phyloP scores from a whole-genome alignment of 2,113 vertebrate species.

The Jaculus jaculus region DNA sequence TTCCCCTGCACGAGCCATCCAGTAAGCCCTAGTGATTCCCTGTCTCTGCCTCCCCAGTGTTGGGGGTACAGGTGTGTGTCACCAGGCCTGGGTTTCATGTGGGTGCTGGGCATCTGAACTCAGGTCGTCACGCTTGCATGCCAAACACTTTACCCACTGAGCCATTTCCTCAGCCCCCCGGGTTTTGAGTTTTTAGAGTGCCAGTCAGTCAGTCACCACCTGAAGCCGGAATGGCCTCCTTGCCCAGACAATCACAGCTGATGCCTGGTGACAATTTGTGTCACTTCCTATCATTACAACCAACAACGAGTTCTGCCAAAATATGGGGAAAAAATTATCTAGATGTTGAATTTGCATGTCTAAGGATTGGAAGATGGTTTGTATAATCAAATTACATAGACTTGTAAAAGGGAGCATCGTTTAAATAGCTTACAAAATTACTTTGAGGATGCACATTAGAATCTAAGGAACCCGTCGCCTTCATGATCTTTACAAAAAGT shows the following conservation, averaged over 20 bases:
- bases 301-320: background rate
- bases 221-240: background rate
- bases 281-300: background rate
- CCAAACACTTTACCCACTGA: too few species aligned
- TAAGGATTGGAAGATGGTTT: slow-evolving; percentile 60
- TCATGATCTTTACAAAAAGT: slow-evolving; percentile 62
- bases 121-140: too few species aligned
- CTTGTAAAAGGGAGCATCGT: slow-evolving; percentile 57
- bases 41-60: too few species aligned
- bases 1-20: too few species aligned
- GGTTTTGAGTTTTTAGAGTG: background rate
- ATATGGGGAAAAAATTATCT: slow-evolving; percentile 42
- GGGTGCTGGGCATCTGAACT: too few species aligned
- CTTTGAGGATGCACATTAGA: slow-evolving; percentile 61
- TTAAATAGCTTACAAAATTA: slow-evolving; percentile 75
- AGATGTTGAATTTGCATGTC: slow-evolving; percentile 66
- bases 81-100: too few species aligned
- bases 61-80: too few species aligned
- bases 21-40: too few species aligned
- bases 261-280: background rate
- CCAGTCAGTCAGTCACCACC: background rate
- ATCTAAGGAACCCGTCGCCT: slow-evolving; percentile 47
- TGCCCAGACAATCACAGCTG: background rate
- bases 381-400: slow-evolving; percentile 68
- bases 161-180: too few species aligned